Base-by-base conservation (phyloP, 2,797 vertebrate species). In the Trachops cirrhosus region DNA sequence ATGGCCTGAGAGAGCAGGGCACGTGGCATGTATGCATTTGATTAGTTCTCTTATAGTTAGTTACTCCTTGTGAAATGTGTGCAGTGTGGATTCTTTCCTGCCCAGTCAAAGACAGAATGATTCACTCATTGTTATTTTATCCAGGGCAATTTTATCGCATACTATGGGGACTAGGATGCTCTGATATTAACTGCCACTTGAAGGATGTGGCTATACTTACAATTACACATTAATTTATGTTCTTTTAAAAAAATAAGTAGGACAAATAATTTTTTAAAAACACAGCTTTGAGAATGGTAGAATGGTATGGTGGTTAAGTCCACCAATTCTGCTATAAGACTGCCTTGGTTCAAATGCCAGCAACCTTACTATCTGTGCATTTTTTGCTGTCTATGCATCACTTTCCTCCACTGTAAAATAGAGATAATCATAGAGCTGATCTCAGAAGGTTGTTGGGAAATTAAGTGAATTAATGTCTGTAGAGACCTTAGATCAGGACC, bases 141-240 rank as follows among this genome's bases (percentile, higher is more conserved):
- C 52, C 44, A 79, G 93, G 95, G 54, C 24, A 80, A 83, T 96
- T 96, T 97, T 89, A 93, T n/a, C 22, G 57, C 62, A 77, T 18
- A 18, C 80, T 95, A 70, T 64, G 54, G 89, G 77, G 21, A 83
- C 37, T 37, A 68, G 32, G 54, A 6, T 82, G 73, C 59, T 96
- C 96, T 95, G 92, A 96, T 95, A 95, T 84, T 90, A 97, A 95
- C 68, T 79, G 62, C 83, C 32, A 78, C 89, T 96, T 95, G 68
- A 96, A 97, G 79, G 46, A 95, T 71, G 89, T 93, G 75, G 8
- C 41, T 97, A 85, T 71, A 97, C 18, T 87, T 91, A 95, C 67
- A 94, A 91, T 90, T 83, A 79, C 67, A 97, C 96, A 90, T 83
- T 95, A 95, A 96, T 96, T 68, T 68, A 87, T 97, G 59, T 92